Evolutionary conservation across 2,113 vertebrate species (phyloP), one percentile per base, ranked within the genome.

Genomic region (Aspidoscelis tigris): DNA sequence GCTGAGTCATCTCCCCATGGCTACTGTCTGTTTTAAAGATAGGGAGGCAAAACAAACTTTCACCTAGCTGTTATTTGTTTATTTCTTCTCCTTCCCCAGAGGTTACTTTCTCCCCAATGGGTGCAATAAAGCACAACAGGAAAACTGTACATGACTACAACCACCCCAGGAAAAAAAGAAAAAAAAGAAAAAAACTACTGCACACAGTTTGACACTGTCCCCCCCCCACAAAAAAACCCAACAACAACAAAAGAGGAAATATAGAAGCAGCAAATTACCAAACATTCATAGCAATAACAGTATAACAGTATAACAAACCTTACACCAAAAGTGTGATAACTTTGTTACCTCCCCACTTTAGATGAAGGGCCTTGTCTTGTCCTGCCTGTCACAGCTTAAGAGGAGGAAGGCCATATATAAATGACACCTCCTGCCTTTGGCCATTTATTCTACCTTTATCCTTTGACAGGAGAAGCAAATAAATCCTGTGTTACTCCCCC

Each of bases 1-100:
- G 97, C 94, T 99, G 98, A 69, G 95, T 92, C 87, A 99, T 95
- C 69, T 98, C 98, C 4, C 97, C 97, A 2, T 97, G 97, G 95
- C 97, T 97, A 84, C 97, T 96, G 91, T 98, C 98, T 99, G 95
- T 90, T 69, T 90, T 79, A 88, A 88, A 94, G 9, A 94, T 85
- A 91, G 84, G 88, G 88, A 93, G 86, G 86, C 33, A 92, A 87
- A 90, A 83, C 12, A 90, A 81, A 58, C 47, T 73, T 68, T 95
- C 86, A 95, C 12, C 81, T 2, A 12, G 1, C 75, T 55, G 20
- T 0, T 4, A n/a, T 3, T 65, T 33, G 47, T 50, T 43, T 18
- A 1, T 26, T 88, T 65, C 3, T 58, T 78, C 76, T 55, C 58
- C 33, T 76, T 7, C 74, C 9, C 65, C 2, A 0, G 0, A 18